Percentiles rank a stretch among this genome's conserved stretches.
Evolutionary conservation across 2,888 invertebrate species (phyloP).

Genomic region (Brachypalpus laphriformis): DNA sequence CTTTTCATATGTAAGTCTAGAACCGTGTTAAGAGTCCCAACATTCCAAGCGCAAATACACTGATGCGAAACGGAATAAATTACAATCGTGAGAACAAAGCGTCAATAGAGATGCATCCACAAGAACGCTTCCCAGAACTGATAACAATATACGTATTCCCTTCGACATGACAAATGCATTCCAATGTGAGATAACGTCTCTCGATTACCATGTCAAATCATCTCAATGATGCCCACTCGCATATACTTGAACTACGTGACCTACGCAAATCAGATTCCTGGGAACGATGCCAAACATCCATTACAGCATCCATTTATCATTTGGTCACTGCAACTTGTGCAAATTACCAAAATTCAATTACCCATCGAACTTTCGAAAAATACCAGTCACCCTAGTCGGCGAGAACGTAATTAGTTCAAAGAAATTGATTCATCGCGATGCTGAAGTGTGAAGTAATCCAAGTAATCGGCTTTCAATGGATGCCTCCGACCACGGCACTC

Average conservation of each 20-base stretch:
- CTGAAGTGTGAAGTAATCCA: slow-evolving; percentile 73
- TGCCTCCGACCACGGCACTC: slow-evolving; percentile 15
- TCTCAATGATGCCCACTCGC: slow-evolving; percentile 54
- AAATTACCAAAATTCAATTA: slow-evolving; percentile 47
- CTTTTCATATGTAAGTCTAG: too few species aligned
- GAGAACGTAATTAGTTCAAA: slow-evolving; percentile 66
- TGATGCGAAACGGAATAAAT: too few species aligned
- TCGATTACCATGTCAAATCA: slow-evolving; percentile 60
- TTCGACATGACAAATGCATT: slow-evolving; percentile 31
- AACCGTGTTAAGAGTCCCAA: too few species aligned
- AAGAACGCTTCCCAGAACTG: background rate
- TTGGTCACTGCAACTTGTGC: slow-evolving; percentile 46
- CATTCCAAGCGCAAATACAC: too few species aligned
- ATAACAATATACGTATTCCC: background rate
- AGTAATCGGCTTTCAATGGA: slow-evolving; percentile 71
- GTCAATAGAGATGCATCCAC: slow-evolving; percentile 2
- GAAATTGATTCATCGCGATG: slow-evolving; percentile 71
- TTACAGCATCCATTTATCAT: slow-evolving; percentile 52
- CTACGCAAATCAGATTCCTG: slow-evolving; percentile 46
- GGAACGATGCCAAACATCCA: slow-evolving; percentile 35
- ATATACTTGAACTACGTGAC: slow-evolving; percentile 63
- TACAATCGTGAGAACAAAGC: slow-evolving; percentile 29
- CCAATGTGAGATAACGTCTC: slow-evolving; percentile 31
- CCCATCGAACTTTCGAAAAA: slow-evolving; percentile 10
- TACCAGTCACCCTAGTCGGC: background rate